Evolutionary conservation across 2,797 vertebrate genomes (phyloP).

Genomic region (Limnodromus scolopaceus): DNA sequence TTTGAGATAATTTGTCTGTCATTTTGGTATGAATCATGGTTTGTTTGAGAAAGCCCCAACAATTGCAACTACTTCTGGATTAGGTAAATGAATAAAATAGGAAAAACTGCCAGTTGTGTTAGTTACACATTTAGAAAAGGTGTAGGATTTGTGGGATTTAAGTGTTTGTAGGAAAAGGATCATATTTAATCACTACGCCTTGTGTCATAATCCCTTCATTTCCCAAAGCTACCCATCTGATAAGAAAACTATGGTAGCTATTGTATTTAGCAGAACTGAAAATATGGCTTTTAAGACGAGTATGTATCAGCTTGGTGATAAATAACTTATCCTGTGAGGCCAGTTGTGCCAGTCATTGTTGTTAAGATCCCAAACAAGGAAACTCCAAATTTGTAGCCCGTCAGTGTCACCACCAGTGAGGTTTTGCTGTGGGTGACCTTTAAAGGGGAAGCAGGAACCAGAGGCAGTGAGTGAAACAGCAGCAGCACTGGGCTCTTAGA

Average conservation of each 20-base stretch:
- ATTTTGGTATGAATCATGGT: background rate
- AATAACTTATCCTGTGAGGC: background rate
- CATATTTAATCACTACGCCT: background rate
- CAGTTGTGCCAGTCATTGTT: background rate
- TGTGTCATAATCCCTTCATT: background rate
- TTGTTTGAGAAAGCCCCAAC: background rate
- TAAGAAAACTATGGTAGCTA: background rate
- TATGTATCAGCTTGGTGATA: background rate
- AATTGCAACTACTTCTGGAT: background rate
- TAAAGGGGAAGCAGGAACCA: slow-evolving; percentile 23
- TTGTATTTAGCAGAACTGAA: slow-evolving; percentile 31
- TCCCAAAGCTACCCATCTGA: background rate
- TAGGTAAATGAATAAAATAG: background rate
- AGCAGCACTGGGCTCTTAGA: background rate
- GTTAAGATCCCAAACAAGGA: slow-evolving; percentile 9
- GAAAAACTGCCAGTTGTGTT: background rate
- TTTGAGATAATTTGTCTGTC: background rate
- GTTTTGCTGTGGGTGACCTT: background rate
- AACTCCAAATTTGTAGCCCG: background rate
- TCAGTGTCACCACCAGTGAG: background rate
- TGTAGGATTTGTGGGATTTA: background rate
- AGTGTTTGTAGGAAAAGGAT: background rate
- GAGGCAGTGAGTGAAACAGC: background rate
- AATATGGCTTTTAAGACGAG: background rate
- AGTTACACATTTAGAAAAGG: background rate